A percentile compares a stretch with the other conserved stretches of the same genome.
Evolutionary conservation across 2,797 vertebrate genomes (phyloP).

Genomic region (Xenopus petersii): DNA sequence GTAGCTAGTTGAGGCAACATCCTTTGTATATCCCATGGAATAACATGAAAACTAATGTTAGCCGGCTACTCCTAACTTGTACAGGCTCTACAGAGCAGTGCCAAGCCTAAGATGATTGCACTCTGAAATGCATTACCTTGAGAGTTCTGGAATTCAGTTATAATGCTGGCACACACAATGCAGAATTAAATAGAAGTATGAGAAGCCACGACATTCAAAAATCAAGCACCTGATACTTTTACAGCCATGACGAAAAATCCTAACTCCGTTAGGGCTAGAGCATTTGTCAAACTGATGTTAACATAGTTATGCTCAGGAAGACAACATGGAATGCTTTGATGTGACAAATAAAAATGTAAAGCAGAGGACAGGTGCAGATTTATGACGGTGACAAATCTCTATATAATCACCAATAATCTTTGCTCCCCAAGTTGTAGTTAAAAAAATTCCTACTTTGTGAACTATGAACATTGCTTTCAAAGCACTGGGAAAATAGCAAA

Average conservation of each 20-base stretch:
- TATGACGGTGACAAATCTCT: constrained; percentile 75
- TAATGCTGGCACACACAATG: too few relatives aligned
- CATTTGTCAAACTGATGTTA: constrained; percentile 33
- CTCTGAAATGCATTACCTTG: too few relatives aligned
- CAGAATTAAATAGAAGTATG: too few relatives aligned
- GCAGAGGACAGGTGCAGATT: constrained; percentile 71
- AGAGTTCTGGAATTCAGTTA: too few relatives aligned
- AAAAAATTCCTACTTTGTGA: constrained; percentile 56
- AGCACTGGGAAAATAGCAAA: constrained; percentile 52
- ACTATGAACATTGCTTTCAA: constrained; percentile 50
- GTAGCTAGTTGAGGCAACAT: too few relatives aligned
- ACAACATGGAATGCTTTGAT: constrained; percentile 72
- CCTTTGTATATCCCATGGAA: too few relatives aligned
- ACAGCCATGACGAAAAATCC: constrained; percentile 31
- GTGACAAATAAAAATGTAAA: constrained; percentile 73
- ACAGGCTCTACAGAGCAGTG: too few relatives aligned
- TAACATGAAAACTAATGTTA: too few relatives aligned
- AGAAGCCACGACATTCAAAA: neutral
- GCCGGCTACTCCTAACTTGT: too few relatives aligned
- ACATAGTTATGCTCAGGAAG: constrained; percentile 29
- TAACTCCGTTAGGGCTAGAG: constrained; percentile 27
- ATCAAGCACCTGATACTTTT: constrained; percentile 30
- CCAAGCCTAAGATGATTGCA: too few relatives aligned
- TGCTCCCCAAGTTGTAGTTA: constrained; percentile 56
- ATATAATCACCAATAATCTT: constrained; percentile 72